Base-by-base conservation (phyloP, 2,113 vertebrate species). In the Epinephelus cyanopodus region DNA sequence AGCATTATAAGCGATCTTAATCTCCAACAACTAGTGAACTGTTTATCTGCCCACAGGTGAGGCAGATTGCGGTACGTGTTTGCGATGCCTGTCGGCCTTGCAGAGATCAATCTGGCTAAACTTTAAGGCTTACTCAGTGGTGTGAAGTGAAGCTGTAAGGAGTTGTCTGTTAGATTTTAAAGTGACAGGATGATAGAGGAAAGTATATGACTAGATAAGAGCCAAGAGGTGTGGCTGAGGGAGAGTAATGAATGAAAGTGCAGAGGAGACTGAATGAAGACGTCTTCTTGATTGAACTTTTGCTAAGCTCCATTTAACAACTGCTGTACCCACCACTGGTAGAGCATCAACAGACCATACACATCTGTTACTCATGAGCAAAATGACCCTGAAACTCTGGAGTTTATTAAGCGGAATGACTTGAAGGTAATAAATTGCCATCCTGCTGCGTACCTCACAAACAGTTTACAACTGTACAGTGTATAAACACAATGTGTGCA, bases 271-370 rank as follows among this genome's bases (percentile, higher is more conserved):
- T 81, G 62, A 79, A 77, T 81, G 64, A 61, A 72, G 77, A 74
- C 0, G 19, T 79, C 45, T 56, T 63, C 17, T 21, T 75, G 66
- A 79, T 69, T 86, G 60, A 60, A 81, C 52, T 69, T 79, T 73
- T 61, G 72, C 62, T 67, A 39, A 61, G 67, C 82, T 74, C 68
- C 76, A 83, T 88, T 86, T 37, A 88, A 67, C 82, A 89, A 47
- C 48, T 23, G 67, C 74, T 70, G 45, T 73, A 62, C 53, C 23
- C 45, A 73, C 29, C 68, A 45, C 57, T 54, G 33, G 29, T 13
- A 45, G 64, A 74, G 68, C 68, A 65, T 67, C 54, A 83, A 47
- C 67, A 77, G 56, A 69, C 50, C 52, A 50, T 25, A 73, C 58
- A 37, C 54, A 74, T 82, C 48, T 65, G 42, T 61, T 61, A 56